phyloP scores from a whole-genome alignment of 2,888 invertebrate species.

The Anthrax anthrax region DNA sequence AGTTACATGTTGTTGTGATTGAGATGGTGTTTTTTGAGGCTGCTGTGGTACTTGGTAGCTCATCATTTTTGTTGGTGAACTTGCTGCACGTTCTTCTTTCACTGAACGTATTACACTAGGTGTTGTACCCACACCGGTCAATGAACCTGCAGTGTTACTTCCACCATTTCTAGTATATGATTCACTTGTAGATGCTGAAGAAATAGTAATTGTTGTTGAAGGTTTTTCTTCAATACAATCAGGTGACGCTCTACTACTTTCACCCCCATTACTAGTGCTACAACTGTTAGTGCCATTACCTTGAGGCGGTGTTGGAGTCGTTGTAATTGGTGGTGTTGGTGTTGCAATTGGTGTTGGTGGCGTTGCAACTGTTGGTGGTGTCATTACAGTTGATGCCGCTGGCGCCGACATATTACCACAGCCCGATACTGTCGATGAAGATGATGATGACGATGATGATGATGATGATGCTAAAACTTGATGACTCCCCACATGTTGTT shows the following conservation, averaged over 20 bases:
- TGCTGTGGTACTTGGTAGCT: conserved; percentile 23
- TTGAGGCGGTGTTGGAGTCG: conserved; percentile 23
- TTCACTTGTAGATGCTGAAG: neutral
- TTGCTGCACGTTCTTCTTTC: conserved; percentile 31
- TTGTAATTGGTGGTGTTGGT: conserved; percentile 16
- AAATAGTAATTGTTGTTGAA: conserved; percentile 22
- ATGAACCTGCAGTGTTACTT: neutral
- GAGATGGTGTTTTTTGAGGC: conserved; percentile 19
- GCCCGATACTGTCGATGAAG: conserved; percentile 26
- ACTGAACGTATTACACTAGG: conserved; percentile 33
- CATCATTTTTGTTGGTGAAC: conserved; percentile 30
- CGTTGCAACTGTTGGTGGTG: conserved; percentile 17
- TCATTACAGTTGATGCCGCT: conserved; percentile 26
- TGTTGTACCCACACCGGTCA: conserved; percentile 5
- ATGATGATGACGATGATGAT: conserved; percentile 18
- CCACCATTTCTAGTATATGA: conserved; percentile 10
- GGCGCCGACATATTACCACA: conserved; percentile 19
- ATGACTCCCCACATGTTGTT: conserved; percentile 15
- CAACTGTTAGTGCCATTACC: conserved; percentile 24
- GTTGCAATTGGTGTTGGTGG: conserved; percentile 14
- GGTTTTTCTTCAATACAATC: conserved; percentile 32
- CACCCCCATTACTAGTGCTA: conserved; percentile 23
- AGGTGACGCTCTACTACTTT: conserved; percentile 31
- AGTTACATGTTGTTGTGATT: conserved; percentile 33
- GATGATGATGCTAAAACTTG: conserved; percentile 13